Evolutionary conservation across 1,140 invertebrate species (phyloP).

Genomic region (Grapholita molesta): DNA sequence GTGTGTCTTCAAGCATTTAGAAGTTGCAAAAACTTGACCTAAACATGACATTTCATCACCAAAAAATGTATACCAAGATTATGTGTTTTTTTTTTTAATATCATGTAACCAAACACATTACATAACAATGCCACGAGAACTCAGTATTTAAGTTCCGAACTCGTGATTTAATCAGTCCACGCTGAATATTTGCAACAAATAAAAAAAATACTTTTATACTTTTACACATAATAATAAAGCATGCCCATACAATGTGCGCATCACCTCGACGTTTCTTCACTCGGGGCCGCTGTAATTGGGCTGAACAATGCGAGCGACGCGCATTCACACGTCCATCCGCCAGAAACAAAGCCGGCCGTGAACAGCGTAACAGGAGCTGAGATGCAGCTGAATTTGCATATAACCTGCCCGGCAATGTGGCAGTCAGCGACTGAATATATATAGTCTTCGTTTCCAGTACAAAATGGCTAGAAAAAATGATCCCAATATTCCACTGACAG

Average conservation of each 20-base stretch:
- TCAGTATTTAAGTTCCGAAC: too few species aligned
- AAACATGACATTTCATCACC: too few species aligned
- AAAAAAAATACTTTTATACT: background rate
- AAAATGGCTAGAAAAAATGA: too few species aligned
- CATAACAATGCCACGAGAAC: too few species aligned
- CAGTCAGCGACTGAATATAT: background rate
- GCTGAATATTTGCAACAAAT: too few species aligned
- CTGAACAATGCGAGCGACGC: background rate
- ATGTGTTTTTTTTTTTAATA: too few species aligned
- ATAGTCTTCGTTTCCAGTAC: background rate
- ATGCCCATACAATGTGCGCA: background rate
- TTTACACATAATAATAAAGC: background rate
- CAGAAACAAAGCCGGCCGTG: background rate
- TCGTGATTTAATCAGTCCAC: too few species aligned
- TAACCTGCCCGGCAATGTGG: background rate
- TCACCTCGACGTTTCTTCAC: background rate
- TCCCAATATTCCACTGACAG: too few species aligned
- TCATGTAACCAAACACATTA: too few species aligned
- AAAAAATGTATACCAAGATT: too few species aligned
- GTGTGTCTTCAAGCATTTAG: too few species aligned
- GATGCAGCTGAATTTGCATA: background rate
- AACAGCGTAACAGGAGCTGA: background rate
- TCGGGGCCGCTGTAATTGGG: background rate
- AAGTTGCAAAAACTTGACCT: too few species aligned
- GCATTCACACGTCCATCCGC: conserved; percentile 1